Conservation (phyloP, 2,113 vertebrate genomes). For the Cinclus cinclus region DNA sequence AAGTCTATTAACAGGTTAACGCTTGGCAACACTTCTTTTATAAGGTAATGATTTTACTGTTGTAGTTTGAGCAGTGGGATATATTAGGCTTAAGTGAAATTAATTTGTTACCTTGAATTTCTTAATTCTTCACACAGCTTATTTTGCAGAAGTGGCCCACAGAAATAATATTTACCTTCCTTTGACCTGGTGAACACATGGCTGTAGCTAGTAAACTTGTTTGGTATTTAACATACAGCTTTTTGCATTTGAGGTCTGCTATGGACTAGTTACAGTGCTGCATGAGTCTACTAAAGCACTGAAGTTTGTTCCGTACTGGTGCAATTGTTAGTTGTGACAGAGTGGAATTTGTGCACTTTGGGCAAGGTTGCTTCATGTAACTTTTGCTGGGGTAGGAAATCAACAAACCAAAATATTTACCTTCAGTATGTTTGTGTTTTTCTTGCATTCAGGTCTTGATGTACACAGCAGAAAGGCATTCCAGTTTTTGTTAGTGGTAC, state of each 20-base stretch:
- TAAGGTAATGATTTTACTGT: constrained; percentile 37
- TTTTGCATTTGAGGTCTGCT: background rate
- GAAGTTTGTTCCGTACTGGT: background rate
- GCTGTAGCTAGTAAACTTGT: background rate
- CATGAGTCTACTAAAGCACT: background rate
- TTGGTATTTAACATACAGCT: background rate
- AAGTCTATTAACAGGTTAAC: constrained; percentile 30
- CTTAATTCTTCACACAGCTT: constrained; percentile 24
- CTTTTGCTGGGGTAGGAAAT: background rate
- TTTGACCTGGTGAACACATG: background rate
- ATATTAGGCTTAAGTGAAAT: background rate
- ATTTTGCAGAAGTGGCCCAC: background rate
- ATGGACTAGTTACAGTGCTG: rapidly evolving
- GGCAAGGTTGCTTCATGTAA: background rate
- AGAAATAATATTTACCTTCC: constrained; percentile 7
- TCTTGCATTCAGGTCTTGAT: background rate
- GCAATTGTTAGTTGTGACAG: background rate
- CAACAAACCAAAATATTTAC: background rate
- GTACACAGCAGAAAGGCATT: background rate
- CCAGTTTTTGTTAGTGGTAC: background rate
- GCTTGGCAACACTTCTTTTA: background rate
- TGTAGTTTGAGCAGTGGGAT: background rate
- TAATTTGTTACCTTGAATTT: constrained; percentile 15
- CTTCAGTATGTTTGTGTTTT: background rate
- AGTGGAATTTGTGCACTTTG: background rate